Conservation (phyloP, 2,888 invertebrate genomes). For the Eulithis testata region DNA sequence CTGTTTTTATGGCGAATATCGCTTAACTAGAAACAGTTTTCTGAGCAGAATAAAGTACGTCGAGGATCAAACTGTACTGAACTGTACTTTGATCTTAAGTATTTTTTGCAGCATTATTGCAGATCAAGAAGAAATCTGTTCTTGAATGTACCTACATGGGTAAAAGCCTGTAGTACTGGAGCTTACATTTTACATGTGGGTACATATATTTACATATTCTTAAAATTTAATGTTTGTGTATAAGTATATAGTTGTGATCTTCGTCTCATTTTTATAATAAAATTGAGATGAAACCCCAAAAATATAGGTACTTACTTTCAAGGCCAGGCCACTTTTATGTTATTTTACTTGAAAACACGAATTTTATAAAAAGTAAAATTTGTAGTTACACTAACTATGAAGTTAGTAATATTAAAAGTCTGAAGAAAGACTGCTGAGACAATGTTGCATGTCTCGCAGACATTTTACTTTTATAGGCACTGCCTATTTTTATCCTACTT, state of each 20-base stretch:
- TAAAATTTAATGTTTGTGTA: background rate
- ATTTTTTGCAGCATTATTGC: too few species aligned
- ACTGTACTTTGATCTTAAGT: too few species aligned
- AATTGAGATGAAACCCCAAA: background rate
- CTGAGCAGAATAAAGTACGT: too few species aligned
- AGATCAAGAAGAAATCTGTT: background rate
- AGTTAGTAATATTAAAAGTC: background rate
- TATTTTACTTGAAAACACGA: background rate
- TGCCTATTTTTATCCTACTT: background rate
- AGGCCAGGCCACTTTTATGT: background rate
- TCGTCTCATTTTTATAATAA: background rate
- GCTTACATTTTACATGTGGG: background rate
- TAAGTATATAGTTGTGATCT: background rate
- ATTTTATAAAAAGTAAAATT: background rate
- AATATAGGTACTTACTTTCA: background rate
- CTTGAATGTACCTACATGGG: background rate
- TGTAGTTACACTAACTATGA: background rate
- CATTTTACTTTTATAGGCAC: background rate
- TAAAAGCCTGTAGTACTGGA: background rate
- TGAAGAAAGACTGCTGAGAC: constrained; percentile 1
- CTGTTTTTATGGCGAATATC: too few species aligned
- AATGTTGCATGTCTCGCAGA: constrained; percentile 3
- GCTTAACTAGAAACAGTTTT: too few species aligned
- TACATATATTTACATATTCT: background rate
- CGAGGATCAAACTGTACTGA: too few species aligned